Conservation (phyloP, 1,140 invertebrate species). For the Pararge aegeria region DNA sequence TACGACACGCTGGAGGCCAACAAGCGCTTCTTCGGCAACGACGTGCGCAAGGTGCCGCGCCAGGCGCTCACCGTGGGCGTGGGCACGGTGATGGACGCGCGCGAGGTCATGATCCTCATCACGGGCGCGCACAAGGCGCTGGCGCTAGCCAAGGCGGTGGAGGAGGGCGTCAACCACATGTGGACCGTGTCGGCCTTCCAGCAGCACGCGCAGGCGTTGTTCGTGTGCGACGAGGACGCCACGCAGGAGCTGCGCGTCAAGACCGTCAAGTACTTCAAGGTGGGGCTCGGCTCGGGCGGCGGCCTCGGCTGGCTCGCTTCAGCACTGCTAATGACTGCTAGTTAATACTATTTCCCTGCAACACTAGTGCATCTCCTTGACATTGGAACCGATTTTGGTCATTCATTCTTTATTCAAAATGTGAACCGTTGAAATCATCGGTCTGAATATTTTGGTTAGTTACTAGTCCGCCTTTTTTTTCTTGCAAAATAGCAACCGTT, state of each 20-base stretch:
- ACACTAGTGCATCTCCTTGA: too few relatives aligned
- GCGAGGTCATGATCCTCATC: constrained; percentile 98
- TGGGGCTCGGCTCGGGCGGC: constrained; percentile 68
- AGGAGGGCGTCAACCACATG: constrained; percentile 99
- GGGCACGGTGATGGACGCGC: constrained; percentile 99
- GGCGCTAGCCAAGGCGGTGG: constrained; percentile 97
- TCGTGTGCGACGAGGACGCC: constrained; percentile 98
- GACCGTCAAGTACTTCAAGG: constrained; percentile 99
- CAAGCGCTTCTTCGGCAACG: constrained; percentile 97
- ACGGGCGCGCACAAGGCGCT: constrained; percentile 98
- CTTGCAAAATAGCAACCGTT: too few relatives aligned
- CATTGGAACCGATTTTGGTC: too few relatives aligned
- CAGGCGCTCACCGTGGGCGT: constrained; percentile 98
- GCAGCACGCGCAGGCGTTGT: constrained; percentile 93
- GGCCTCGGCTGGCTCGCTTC: too few relatives aligned
- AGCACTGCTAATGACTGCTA: too few relatives aligned
- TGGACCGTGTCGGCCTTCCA: constrained; percentile 99
- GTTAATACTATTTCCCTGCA: too few relatives aligned
- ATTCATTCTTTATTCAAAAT: too few relatives aligned
- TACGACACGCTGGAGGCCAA: constrained; percentile 98
- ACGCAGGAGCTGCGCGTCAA: constrained; percentile 98
- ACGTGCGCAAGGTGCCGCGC: constrained; percentile 94
- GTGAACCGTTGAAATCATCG: too few relatives aligned
- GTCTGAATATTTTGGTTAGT: too few relatives aligned
- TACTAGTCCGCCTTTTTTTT: too few relatives aligned